Base-by-base conservation (phyloP, 2,113 vertebrate species). In the Gasterosteus aculeatus region DNA sequence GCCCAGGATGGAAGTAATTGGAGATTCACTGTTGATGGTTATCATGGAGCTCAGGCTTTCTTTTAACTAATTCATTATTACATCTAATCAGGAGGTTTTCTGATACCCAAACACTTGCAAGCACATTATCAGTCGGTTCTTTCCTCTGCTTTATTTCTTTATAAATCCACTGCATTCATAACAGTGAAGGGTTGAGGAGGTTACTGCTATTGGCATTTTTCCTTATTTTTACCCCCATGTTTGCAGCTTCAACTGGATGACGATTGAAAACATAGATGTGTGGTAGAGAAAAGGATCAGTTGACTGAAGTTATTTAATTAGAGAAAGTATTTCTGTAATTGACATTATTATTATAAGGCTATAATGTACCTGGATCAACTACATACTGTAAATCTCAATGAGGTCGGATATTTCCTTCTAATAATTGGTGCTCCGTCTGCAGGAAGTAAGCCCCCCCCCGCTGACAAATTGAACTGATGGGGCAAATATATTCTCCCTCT, bases 401-500 rank as follows among this genome's bases (percentile, higher is more conserved):
- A 39, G 39, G 51, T 49, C 46, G 26, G 56, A 64, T 70, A 74
- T 62, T 49, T 66, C 67, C 74, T 63, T 61, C 57, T 85, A 83
- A 85, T 85, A 85, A 85, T 81, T 75, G 47, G 71, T 53, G 80
- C 33, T 4, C 60, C 22, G 61, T 61, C 68, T 46, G 59, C 79
- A 67, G 68, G 63, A 41, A 82, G 71, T 76, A 87, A 78, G 78
- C 81, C 78, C 71, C 39, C 75, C 70, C 83, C 78, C 46, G 68
- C 83, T 87, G 90, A 90, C 82, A 86, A 77, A 77, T 83, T 83
- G 73, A 83, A 87, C 89, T 86, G 79, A 86, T 85, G 82, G 78
- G 74, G 80, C 74, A 90, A 89, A 91, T 84, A 89, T 83, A 92
- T 63, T 86, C 76, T 85, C 83, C 69, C 83, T 85, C 80, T 86